A percentile compares a stretch with the other conserved stretches of the same genome.
Evolutionary conservation across 2,113 vertebrate genomes (phyloP).

Genomic region (Leiothrix lutea): DNA sequence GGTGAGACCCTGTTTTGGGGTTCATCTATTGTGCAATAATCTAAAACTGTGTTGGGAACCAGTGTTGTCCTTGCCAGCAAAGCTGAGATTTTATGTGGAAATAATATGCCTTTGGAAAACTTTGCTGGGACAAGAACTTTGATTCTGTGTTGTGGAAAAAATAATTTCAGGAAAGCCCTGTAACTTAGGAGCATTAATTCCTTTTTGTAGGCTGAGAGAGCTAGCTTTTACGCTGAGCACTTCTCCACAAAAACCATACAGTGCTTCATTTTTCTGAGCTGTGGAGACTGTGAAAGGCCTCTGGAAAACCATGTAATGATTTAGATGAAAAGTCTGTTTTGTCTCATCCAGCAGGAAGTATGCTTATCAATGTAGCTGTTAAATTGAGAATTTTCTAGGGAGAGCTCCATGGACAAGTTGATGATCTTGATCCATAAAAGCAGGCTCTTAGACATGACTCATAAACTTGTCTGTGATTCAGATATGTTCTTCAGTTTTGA

Average conservation of each 20-base stretch:
- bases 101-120: not conserved
- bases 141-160: not conserved
- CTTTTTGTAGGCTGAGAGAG: not conserved
- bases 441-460: not conserved
- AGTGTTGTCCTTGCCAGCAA: not conserved
- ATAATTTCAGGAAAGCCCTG: not conserved
- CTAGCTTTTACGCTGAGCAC: not conserved
- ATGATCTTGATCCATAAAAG: not conserved
- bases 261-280: not conserved
- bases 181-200: not conserved
- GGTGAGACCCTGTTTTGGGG: not conserved
- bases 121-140: not conserved
- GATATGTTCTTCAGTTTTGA: not conserved
- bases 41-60: not conserved
- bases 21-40: not conserved
- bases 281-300: not conserved
- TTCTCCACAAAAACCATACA: not conserved
- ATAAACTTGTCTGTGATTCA: not conserved
- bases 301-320: not conserved
- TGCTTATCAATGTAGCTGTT: constrained; percentile 20
- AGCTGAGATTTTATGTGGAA: not conserved
- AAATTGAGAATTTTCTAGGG: not conserved
- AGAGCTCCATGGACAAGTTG: not conserved
- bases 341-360: not conserved
- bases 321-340: constrained; percentile 20